Evolutionary conservation across 2,888 invertebrate species (phyloP).

Genomic region (Leucozona laternaria): DNA sequence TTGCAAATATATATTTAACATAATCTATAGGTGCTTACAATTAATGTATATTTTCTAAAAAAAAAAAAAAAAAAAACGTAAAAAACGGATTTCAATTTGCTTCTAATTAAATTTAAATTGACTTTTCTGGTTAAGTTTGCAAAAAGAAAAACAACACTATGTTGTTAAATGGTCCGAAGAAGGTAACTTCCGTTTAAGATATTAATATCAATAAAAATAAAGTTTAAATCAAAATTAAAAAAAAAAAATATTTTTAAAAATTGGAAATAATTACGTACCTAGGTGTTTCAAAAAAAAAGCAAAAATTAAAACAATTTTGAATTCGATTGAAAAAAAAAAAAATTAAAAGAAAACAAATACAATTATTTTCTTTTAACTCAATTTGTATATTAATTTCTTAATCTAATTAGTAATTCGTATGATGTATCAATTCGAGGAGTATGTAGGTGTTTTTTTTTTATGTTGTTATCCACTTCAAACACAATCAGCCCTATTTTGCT

Average conservation of each 20-base stretch:
- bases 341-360: slow-evolving; percentile 14
- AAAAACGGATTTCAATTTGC: slow-evolving; percentile 30
- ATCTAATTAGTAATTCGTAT: slow-evolving; percentile 32
- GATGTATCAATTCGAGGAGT: slow-evolving; percentile 60
- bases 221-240: slow-evolving; percentile 60
- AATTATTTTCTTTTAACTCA: slow-evolving; percentile 43
- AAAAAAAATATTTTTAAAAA: slow-evolving; percentile 10
- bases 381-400: slow-evolving; percentile 59
- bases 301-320: slow-evolving; percentile 26
- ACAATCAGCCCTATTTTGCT: slow-evolving; percentile 1
- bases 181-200: slow-evolving; percentile 27
- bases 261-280: too few species aligned
- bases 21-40: slow-evolving; percentile 73
- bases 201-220: slow-evolving; percentile 52
- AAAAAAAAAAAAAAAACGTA: slow-evolving; percentile 27
- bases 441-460: slow-evolving; percentile 36
- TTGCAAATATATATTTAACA: slow-evolving; percentile 17
- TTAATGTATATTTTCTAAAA: slow-evolving; percentile 54
- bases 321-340: slow-evolving; percentile 40
- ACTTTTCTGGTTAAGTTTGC: slow-evolving; percentile 58
- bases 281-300: slow-evolving; percentile 1
- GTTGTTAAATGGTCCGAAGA: slow-evolving; percentile 31
- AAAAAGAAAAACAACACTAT: background rate
- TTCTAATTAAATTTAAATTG: slow-evolving; percentile 22
- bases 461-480: slow-evolving; percentile 37